A percentile compares a stretch with the other conserved stretches of the same genome.
Conservation (phyloP, 2,113 vertebrate species). For the Candoia aspera region DNA sequence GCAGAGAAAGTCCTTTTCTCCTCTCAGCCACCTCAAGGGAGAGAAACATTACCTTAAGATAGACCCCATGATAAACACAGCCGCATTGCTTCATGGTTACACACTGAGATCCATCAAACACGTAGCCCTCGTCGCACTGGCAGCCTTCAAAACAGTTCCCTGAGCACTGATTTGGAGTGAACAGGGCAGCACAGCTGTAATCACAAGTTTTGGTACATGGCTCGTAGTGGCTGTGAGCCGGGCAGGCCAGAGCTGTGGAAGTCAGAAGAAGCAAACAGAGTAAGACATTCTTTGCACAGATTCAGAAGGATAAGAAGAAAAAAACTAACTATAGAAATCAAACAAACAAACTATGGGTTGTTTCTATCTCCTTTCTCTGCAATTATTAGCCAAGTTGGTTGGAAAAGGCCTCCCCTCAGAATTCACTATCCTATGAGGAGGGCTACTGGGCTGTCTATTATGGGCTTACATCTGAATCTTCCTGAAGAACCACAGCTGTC, state of each 20-base stretch:
- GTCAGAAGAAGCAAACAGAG: background rate
- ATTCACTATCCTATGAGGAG: too few relatives aligned
- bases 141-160: slow-evolving; percentile 6
- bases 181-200: background rate
- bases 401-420: too few relatives aligned
- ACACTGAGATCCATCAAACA: background rate
- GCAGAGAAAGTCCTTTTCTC: background rate
- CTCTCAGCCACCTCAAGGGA: background rate
- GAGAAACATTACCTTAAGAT: background rate
- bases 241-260: background rate
- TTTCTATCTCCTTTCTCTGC: too few relatives aligned
- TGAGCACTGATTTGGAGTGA: background rate
- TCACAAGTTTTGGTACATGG: background rate
- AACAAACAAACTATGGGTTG: too few relatives aligned
- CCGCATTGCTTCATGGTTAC: background rate
- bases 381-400: too few relatives aligned
- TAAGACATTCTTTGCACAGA: too few relatives aligned
- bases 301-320: too few relatives aligned
- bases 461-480: too few relatives aligned
- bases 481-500: too few relatives aligned
- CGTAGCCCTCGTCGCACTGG: background rate
- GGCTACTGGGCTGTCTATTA: too few relatives aligned
- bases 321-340: too few relatives aligned
- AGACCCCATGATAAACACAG: background rate
- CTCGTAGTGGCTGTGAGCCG: background rate